phyloP scores from a whole-genome alignment of 2,113 vertebrate species.

The Steatornis caripensis region DNA sequence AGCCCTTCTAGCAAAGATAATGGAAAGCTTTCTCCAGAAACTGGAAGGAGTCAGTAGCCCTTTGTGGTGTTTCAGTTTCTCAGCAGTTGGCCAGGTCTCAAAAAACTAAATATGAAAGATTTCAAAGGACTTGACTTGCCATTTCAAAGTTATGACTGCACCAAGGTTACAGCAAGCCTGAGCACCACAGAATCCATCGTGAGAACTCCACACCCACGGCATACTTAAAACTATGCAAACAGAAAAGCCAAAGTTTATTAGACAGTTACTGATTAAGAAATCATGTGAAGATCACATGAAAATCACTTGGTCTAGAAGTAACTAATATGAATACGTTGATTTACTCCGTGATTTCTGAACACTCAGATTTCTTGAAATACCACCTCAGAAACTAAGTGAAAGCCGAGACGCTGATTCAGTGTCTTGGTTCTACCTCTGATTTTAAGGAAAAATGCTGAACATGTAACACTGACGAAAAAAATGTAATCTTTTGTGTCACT shows the following conservation, averaged over 20 bases:
- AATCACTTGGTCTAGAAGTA: background rate
- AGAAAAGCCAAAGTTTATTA: background rate
- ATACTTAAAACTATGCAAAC: background rate
- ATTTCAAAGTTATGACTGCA: background rate
- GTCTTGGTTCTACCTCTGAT: background rate
- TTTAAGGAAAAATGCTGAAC: background rate
- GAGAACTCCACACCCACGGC: background rate
- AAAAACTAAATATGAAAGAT: background rate
- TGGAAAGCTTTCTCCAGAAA: background rate
- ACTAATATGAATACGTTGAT: background rate
- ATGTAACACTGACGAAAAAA: background rate
- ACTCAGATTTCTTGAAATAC: background rate
- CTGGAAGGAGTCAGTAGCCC: background rate
- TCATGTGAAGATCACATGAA: background rate
- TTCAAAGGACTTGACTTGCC: background rate
- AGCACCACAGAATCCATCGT: fast-evolving
- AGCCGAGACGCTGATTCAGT: background rate
- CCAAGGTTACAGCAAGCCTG: background rate
- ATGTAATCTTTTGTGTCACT: background rate
- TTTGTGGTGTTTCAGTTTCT: background rate
- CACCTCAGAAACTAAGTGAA: background rate
- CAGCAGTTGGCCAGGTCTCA: background rate
- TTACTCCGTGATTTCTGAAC: background rate
- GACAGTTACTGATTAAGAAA: background rate
- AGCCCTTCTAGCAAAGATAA: background rate